Conservation (phyloP, 2,888 invertebrate genomes). For the Agonum fuliginosum region DNA sequence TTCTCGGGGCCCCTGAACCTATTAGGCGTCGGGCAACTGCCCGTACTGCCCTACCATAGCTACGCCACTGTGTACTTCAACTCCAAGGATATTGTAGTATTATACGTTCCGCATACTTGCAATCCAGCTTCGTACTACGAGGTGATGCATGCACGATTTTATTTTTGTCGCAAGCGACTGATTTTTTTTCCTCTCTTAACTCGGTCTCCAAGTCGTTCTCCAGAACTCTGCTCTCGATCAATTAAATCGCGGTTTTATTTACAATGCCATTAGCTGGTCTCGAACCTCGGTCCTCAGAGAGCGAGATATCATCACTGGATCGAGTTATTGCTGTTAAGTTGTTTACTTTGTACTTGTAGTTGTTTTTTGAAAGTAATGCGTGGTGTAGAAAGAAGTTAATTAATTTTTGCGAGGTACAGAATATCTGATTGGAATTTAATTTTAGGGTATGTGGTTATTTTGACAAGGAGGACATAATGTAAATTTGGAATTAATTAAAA, state of each 20-base stretch:
- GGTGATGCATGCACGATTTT: constrained; percentile 57
- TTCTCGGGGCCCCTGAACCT: too few species aligned
- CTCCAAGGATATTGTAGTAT: too few species aligned
- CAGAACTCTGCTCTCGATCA: constrained; percentile 13
- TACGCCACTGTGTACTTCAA: too few species aligned
- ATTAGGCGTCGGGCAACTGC: too few species aligned
- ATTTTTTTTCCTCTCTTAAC: constrained; percentile 32
- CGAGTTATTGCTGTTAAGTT: background rate
- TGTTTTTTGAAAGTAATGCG: background rate
- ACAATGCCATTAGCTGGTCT: constrained; percentile 42
- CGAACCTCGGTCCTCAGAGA: background rate
- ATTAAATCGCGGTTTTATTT: constrained; percentile 52
- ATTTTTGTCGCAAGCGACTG: constrained; percentile 39
- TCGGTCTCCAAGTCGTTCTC: background rate
- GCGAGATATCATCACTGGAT: background rate
- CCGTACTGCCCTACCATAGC: too few species aligned
- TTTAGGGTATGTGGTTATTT: background rate
- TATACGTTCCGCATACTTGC: constrained; percentile 9
- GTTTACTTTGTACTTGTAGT: background rate
- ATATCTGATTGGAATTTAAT: constrained; percentile 46
- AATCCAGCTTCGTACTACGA: constrained; percentile 6
- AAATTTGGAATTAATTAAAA: background rate
- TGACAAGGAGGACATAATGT: background rate
- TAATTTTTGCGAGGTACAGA: constrained; percentile 35
- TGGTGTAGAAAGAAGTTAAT: constrained; percentile 15